Percentiles rank a stretch among this genome's conserved stretches.
Conservation (phyloP, 1,140 invertebrate genomes). For the Neodiprion lecontei region DNA sequence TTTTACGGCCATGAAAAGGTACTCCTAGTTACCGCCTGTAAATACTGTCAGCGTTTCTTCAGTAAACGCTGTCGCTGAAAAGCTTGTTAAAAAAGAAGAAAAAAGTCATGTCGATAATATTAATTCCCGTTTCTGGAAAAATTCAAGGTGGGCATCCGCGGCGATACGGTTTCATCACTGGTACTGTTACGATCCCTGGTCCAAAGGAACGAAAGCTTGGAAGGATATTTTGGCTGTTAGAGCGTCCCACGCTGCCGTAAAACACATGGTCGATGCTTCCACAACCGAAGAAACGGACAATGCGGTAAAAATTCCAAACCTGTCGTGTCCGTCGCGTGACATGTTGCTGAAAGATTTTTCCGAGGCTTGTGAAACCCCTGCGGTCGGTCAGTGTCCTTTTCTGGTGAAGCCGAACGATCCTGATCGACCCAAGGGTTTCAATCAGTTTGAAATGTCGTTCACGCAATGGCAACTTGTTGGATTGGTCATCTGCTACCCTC, state of each 20-base stretch:
- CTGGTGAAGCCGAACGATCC: slow-evolving; percentile 63
- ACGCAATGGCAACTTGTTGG: slow-evolving; percentile 86
- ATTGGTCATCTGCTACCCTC: slow-evolving; percentile 68
- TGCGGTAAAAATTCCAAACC: slow-evolving; percentile 51
- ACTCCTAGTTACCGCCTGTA: slow-evolving; percentile 56
- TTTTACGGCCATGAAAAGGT: slow-evolving; percentile 71
- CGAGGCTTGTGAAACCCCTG: slow-evolving; percentile 32
- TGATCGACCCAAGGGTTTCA: slow-evolving; percentile 57
- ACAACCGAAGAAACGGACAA: slow-evolving; percentile 34
- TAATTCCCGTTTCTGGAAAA: not conserved
- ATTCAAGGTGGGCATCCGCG: slow-evolving; percentile 60
- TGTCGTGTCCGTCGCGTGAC: slow-evolving; percentile 51
- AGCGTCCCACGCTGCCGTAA: slow-evolving; percentile 53
- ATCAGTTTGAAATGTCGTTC: slow-evolving; percentile 78
- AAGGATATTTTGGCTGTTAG: slow-evolving; percentile 60
- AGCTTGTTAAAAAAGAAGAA: not conserved
- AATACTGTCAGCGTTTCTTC: not conserved
- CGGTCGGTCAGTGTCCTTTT: slow-evolving; percentile 39
- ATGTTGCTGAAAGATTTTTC: slow-evolving; percentile 33
- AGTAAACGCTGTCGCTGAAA: not conserved
- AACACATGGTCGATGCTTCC: slow-evolving; percentile 39
- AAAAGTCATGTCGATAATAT: not conserved
- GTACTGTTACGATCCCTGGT: slow-evolving; percentile 62
- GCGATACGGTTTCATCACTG: slow-evolving; percentile 57
- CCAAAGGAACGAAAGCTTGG: slow-evolving; percentile 50